Evolutionary conservation across 2,888 invertebrate genomes (phyloP).

Genomic region (Sabatieria punctata): DNA sequence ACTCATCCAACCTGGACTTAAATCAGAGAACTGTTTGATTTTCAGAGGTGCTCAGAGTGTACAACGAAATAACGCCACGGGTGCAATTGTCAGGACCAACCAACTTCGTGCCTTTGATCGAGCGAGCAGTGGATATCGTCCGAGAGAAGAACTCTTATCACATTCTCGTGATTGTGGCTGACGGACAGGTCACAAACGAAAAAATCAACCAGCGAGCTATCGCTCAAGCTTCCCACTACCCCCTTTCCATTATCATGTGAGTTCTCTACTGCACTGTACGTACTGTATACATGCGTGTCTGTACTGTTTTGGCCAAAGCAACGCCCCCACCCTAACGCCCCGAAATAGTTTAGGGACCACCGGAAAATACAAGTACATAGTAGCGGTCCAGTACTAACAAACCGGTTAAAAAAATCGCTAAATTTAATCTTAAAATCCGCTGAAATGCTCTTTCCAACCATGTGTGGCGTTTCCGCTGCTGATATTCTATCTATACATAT

Average conservation of each 20-base stretch:
- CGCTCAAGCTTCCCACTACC: constrained; percentile 36
- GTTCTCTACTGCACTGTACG: constrained; percentile 1
- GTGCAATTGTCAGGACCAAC: constrained; percentile 40
- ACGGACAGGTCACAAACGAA: constrained; percentile 37
- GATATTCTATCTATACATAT: no score
- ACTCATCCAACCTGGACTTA: not conserved
- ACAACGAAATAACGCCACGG: constrained; percentile 34
- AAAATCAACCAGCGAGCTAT: constrained; percentile 35
- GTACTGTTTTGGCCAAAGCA: no score
- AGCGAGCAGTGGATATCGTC: constrained; percentile 36
- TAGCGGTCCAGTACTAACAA: no score
- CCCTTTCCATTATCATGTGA: constrained; percentile 39
- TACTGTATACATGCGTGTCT: no score
- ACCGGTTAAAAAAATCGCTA: no score
- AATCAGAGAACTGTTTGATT: constrained; percentile 9
- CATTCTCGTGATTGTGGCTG: constrained; percentile 39
- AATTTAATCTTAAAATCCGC: no score
- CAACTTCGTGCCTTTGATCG: constrained; percentile 39
- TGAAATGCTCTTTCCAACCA: no score
- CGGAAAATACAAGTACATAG: no score
- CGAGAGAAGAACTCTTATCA: constrained; percentile 35
- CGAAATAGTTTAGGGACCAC: no score
- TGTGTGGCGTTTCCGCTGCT: no score
- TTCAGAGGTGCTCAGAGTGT: constrained; percentile 35
- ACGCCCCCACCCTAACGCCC: no score